phyloP scores from a whole-genome alignment of 30 jellyfish, hydroid and myxozoan genomes.

The Pseudorhiza aurosa region DNA sequence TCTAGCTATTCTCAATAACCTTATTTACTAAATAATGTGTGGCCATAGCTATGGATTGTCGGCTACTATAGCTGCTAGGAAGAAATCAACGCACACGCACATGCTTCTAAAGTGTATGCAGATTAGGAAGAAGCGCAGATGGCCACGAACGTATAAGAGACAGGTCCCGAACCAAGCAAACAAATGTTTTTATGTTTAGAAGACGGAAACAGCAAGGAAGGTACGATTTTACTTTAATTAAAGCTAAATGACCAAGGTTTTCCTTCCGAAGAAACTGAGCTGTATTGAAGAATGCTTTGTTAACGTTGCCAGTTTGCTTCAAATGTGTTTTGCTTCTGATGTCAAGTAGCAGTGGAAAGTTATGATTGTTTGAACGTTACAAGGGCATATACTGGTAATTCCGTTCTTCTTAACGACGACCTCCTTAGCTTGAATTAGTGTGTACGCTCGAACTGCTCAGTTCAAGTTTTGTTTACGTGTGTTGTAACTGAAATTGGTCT shows the following conservation, averaged over 20 bases:
- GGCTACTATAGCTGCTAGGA: slow-evolving; percentile 64
- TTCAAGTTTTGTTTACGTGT: background rate
- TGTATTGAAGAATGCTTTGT: background rate
- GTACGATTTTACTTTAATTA: background rate
- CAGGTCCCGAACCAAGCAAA: slow-evolving; percentile 60
- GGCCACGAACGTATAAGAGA: slow-evolving; percentile 55
- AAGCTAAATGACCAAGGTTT: background rate
- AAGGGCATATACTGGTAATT: slow-evolving; percentile 27
- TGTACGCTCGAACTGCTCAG: background rate
- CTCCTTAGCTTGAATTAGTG: slow-evolving; percentile 8
- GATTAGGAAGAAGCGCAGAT: slow-evolving; percentile 59
- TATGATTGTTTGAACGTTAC: background rate
- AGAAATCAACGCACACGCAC: slow-evolving; percentile 53
- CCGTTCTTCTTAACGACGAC: slow-evolving; percentile 32
- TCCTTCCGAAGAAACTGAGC: background rate
- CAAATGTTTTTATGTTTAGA: slow-evolving; percentile 24
- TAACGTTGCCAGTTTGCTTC: background rate
- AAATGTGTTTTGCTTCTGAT: background rate
- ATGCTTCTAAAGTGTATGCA: slow-evolving; percentile 55
- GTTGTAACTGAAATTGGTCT: background rate
- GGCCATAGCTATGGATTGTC: slow-evolving; percentile 66
- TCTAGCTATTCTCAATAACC: slow-evolving; percentile 34
- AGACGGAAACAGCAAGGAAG: slow-evolving; percentile 22
- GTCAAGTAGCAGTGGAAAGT: background rate
- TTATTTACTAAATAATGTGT: slow-evolving; percentile 45